Evolutionary conservation across 2,797 vertebrate species (phyloP), one percentile per base, ranked within the genome.

Genomic region (Triplophysa bombifrons): DNA sequence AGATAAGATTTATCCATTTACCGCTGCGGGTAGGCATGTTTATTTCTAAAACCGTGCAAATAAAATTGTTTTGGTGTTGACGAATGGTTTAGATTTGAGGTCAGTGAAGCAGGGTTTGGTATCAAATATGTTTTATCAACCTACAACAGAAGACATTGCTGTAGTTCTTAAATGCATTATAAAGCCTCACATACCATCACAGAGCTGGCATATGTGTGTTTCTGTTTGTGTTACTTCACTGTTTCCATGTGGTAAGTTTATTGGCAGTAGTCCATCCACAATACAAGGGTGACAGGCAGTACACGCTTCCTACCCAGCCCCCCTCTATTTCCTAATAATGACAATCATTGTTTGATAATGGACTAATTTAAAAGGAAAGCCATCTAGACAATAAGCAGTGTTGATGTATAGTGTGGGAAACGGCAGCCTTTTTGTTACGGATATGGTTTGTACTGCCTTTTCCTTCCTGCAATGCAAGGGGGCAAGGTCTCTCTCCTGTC

Each of bases 211-310:
- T 20, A n/a, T 46, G 68, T 53, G 50, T 80, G 22, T 68, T 48
- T 20, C 0, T 74, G 50, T 41, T 14, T 55, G 53, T 58, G 69
- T 86, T 64, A 80, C 66, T 44, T 61, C 83, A 68, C 80, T 79
- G 72, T 86, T 81, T 82, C 74, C 77, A 76, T 74, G 65, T 78
- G 48, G 72, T 81, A 74, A 41, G 70, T 72, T 60, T 50, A 38
- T 76, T 80, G n/a, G 81, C 78, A 61, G 63, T 27, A 61, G 61
- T 71, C 58, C 64, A 73, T 65, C 27, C 75, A 74, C 73, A 70
- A 46, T 61, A 84, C 83, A 84, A 86, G 73, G 72, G 85, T 82
- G 81, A 76, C 84, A 82, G 81, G 80, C 83, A 44, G 83, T 83
- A 78, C 83, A 56, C 66, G 72, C 71, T 72, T 74, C 65, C 46